Conservation (phyloP, 2,888 invertebrate species). For the Pocota personata region DNA sequence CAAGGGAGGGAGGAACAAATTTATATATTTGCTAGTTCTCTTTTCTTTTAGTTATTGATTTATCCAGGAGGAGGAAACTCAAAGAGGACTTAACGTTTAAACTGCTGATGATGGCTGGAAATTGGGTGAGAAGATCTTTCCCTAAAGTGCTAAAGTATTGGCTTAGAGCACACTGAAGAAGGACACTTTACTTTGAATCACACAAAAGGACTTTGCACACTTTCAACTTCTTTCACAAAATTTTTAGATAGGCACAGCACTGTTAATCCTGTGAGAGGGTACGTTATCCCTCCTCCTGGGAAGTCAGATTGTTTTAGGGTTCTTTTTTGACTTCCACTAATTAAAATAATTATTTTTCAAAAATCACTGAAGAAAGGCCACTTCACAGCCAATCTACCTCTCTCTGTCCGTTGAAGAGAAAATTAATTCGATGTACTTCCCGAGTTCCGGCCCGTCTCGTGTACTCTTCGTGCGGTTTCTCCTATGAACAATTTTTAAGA, state of each 20-base stretch:
- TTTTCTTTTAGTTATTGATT: conserved; percentile 68
- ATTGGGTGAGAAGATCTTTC: neutral
- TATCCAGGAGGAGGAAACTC: conserved; percentile 63
- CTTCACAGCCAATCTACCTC: neutral
- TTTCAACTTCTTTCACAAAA: neutral
- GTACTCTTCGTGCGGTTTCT: conserved; percentile 2
- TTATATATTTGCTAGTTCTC: conserved; percentile 47
- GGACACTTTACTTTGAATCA: conserved; percentile 40
- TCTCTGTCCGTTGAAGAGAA: neutral
- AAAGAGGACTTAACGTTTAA: conserved; percentile 47
- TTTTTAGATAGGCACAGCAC: neutral
- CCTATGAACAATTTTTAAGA: conserved; percentile 5
- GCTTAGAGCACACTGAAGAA: conserved; percentile 26
- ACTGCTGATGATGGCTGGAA: conserved; percentile 51
- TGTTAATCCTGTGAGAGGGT: neutral
- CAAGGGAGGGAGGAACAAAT: neutral
- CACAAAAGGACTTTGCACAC: conserved; percentile 22
- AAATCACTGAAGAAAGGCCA: conserved; percentile 16
- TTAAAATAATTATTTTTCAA: conserved; percentile 17
- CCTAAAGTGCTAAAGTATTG: conserved; percentile 35
- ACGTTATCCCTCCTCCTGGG: neutral
- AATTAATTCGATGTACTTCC: conserved; percentile 28
- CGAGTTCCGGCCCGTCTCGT: conserved; percentile 28
- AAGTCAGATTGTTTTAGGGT: neutral
- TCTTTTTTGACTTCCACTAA: neutral